These are phyloP conservation scores for Epinotia bilunana DNA, from an alignment of 2,888 invertebrate genomes.

Conservation along the genomic window DNA sequence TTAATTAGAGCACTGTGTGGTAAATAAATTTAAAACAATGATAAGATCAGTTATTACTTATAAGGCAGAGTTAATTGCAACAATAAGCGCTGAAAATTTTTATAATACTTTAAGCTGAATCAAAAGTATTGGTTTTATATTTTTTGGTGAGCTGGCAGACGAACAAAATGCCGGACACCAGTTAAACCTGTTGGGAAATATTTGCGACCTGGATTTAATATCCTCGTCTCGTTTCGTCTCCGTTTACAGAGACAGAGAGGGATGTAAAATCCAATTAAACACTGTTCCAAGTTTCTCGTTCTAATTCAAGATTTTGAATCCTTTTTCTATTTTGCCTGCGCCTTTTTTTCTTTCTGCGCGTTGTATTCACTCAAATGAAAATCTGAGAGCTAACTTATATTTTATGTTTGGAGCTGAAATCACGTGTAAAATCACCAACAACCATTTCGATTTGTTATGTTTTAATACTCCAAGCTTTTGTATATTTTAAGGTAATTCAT, in stretches of 20 bases:
- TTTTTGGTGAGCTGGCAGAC: conserved; percentile 36
- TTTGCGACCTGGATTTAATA: conserved; percentile 43
- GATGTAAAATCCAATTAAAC: conserved; percentile 33
- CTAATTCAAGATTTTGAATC: conserved; percentile 20
- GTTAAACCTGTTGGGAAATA: conserved; percentile 44
- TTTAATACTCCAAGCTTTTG: background rate
- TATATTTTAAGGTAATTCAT: conserved; percentile 9
- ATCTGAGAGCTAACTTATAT: background rate
- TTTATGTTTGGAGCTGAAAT: background rate
- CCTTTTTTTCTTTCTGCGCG: background rate
- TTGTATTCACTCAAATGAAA: background rate
- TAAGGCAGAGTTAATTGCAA: background rate
- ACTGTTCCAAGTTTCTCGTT: conserved; percentile 32
- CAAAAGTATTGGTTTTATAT: conserved; percentile 19
- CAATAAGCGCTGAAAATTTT: background rate
- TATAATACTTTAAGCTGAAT: conserved; percentile 25
- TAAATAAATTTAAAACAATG: background rate
- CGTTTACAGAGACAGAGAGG: conserved; percentile 34
- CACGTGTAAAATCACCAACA: no score
- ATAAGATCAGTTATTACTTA: background rate
- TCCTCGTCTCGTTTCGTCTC: conserved; percentile 42
- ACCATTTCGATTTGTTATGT: background rate
- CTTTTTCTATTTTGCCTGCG: background rate
- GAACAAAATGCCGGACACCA: conserved; percentile 32
- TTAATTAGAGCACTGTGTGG: background rate